phyloP scores from a whole-genome alignment of 1,140 invertebrate species.

The Cephus cinctus region DNA sequence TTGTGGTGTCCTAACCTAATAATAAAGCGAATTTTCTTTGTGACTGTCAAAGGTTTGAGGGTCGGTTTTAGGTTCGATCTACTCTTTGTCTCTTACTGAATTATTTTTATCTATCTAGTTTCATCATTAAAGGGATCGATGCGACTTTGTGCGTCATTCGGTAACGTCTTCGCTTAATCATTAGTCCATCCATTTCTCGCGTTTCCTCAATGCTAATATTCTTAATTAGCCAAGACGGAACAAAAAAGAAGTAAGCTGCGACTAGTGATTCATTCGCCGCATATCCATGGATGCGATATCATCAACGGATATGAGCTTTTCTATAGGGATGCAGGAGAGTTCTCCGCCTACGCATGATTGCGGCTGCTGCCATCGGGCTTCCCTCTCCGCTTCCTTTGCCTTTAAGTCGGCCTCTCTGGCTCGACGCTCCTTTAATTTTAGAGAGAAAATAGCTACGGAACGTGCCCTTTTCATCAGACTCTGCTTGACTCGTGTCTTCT shows the following conservation, averaged over 20 bases:
- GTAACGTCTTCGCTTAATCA: too few relatives aligned
- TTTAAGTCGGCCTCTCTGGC: conserved; percentile 71
- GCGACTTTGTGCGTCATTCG: too few relatives aligned
- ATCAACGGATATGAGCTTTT: conserved; percentile 62
- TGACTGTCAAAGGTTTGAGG: too few relatives aligned
- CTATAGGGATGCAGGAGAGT: conserved; percentile 77
- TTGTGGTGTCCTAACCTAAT: too few relatives aligned
- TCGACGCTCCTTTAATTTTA: conserved; percentile 73
- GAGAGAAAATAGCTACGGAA: conserved; percentile 78
- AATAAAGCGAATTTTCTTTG: too few relatives aligned
- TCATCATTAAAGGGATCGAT: too few relatives aligned
- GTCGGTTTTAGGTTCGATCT: too few relatives aligned
- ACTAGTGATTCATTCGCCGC: conserved; percentile 52
- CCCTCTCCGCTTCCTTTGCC: conserved; percentile 52
- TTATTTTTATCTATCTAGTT: too few relatives aligned
- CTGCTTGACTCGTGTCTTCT: conserved; percentile 70
- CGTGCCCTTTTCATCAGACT: conserved; percentile 76
- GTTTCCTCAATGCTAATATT: too few relatives aligned
- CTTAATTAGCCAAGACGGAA: too few relatives aligned
- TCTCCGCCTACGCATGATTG: conserved; percentile 73
- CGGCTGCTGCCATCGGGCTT: conserved; percentile 58
- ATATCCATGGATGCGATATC: conserved; percentile 54
- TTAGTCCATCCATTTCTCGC: too few relatives aligned
- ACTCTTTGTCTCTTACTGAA: too few relatives aligned
- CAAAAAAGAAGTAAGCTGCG: conserved; percentile 11